These are phyloP conservation scores for Phrixothrix hirtus DNA, from an alignment of 2,888 invertebrate species.

Conservation along the genomic window DNA sequence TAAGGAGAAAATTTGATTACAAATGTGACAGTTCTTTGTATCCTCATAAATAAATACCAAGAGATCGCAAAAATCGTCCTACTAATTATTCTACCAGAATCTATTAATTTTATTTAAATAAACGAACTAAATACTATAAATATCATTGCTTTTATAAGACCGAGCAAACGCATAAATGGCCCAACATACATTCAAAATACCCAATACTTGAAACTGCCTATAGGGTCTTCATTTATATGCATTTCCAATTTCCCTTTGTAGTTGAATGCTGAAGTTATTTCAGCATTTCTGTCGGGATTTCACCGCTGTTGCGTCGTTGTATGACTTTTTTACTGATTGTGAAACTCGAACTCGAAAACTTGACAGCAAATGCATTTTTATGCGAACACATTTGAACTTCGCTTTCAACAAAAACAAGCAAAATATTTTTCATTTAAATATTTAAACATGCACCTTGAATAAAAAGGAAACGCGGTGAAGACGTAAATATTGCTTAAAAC, in stretches of 20 bases:
- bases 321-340: constrained; percentile 8
- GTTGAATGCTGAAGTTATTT: constrained; percentile 28
- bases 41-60: no score
- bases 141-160: neutral
- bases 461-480: constrained; percentile 1
- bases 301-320: constrained; percentile 25
- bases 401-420: constrained; percentile 2
- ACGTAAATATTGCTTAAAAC: constrained; percentile 20
- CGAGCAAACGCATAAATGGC: neutral
- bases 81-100: no score
- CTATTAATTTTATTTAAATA: neutral
- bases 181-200: constrained; percentile 17
- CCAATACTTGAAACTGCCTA: constrained; percentile 22
- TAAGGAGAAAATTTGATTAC: no score
- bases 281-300: constrained; percentile 28
- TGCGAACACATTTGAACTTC: constrained; percentile 7
- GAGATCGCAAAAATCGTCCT: no score
- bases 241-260: constrained; percentile 36
- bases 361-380: constrained; percentile 15
- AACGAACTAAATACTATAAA: neutral
- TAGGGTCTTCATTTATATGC: constrained; percentile 36
- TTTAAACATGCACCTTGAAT: neutral
- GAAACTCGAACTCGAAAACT: constrained; percentile 11
- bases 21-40: no score
- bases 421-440: constrained; percentile 9